Conservation (phyloP, 2,797 vertebrate species). For the Serranus cabrilla region DNA sequence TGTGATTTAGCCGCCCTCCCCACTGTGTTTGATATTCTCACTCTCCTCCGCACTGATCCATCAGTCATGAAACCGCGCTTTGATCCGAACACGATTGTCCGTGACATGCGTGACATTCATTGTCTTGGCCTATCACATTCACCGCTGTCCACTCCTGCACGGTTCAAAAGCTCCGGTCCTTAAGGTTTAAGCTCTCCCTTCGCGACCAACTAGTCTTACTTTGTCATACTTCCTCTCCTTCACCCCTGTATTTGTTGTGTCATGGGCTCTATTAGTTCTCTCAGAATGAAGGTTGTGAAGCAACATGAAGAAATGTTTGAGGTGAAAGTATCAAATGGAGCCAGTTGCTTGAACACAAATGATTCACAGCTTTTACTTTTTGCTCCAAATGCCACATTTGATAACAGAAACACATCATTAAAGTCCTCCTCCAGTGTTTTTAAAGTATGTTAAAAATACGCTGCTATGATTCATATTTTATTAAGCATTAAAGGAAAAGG, state of each 20-base stretch:
- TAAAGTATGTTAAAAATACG: no score
- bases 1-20: conserved; percentile 49
- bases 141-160: conserved; percentile 34
- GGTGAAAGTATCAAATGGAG: conserved; percentile 29
- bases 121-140: conserved; percentile 47
- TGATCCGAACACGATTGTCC: conserved; percentile 58
- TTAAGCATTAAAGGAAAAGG: no score
- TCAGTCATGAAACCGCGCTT: conserved; percentile 59
- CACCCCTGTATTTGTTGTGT: conserved; percentile 10
- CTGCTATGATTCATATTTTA: no score
- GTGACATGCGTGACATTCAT: conserved; percentile 48
- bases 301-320: conserved; percentile 16
- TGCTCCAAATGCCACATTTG: conserved; percentile 7
- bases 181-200: conserved; percentile 31
- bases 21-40: conserved; percentile 53
- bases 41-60: conserved; percentile 47
- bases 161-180: conserved; percentile 49
- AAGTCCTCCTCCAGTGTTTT: no score
- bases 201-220: not conserved
- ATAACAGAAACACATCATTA: not conserved
- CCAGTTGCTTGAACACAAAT: conserved; percentile 20
- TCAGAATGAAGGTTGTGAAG: not conserved
- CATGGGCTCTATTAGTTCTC: not conserved
- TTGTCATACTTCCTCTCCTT: conserved; percentile 25
- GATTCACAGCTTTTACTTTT: not conserved